Evolutionary conservation across 2,797 vertebrate genomes (phyloP).

Genomic region (Myotis findleyi): DNA sequence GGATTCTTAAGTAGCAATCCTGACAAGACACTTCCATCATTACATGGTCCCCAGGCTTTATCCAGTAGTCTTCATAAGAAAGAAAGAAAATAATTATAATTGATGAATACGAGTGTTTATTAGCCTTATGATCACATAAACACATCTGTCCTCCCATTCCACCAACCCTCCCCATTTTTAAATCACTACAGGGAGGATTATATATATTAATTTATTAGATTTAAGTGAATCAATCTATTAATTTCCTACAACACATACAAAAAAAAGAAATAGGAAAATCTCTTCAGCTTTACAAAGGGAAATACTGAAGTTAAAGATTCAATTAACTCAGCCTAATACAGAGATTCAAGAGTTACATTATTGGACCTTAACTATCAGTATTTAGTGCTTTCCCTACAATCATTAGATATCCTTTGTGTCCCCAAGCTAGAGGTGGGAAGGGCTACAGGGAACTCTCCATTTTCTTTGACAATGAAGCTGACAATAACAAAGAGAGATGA

Average conservation of each 20-base stretch:
- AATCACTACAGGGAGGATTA: not conserved
- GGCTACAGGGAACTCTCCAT: not conserved
- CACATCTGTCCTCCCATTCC: not conserved
- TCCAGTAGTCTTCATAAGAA: conserved; percentile 87
- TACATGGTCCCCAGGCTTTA: conserved; percentile 91
- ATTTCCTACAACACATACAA: not conserved
- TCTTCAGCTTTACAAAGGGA: not conserved
- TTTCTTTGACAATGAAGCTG: not conserved
- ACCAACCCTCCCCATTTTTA: not conserved
- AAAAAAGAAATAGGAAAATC: not conserved
- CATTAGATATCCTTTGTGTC: not conserved
- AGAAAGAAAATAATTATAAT: not conserved
- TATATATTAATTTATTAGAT: not conserved
- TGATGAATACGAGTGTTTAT: not conserved
- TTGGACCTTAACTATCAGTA: not conserved
- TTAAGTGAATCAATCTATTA: not conserved
- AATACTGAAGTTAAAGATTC: conserved; percentile 40
- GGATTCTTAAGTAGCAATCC: conserved; percentile 94
- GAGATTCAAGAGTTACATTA: not conserved
- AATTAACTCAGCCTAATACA: not conserved
- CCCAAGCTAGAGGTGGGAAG: not conserved
- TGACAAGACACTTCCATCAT: conserved; percentile 94
- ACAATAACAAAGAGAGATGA: not conserved
- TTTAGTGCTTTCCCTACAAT: not conserved
- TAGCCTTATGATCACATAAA: not conserved